phyloP scores from a whole-genome alignment of 2,888 invertebrate species.

The Sarcophaga carnaria region DNA sequence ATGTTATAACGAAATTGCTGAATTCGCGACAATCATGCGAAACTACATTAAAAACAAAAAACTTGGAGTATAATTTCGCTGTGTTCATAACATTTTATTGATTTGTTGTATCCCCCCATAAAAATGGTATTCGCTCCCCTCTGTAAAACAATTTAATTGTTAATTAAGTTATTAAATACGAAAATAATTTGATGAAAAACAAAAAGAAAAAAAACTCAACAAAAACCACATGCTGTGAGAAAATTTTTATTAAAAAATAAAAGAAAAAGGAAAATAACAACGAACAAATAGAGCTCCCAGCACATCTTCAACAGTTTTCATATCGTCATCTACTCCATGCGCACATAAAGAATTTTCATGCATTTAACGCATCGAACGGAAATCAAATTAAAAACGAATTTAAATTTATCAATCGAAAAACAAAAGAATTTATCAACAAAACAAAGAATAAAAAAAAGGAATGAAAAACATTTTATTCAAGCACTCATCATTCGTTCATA shows the following conservation, averaged over 20 bases:
- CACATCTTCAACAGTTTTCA: background rate
- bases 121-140: too few relatives aligned
- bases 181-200: slow-evolving; percentile 54
- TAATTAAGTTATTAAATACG: slow-evolving; percentile 69
- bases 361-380: slow-evolving; percentile 49
- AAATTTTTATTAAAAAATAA: slow-evolving; percentile 33
- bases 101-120: too few relatives aligned
- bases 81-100: too few relatives aligned
- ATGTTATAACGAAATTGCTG: too few relatives aligned
- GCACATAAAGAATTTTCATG: background rate
- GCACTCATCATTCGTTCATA: background rate
- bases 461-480: background rate
- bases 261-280: rapidly evolving
- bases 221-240: slow-evolving; percentile 62
- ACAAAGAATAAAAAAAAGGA: background rate
- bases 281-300: background rate
- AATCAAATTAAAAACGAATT: slow-evolving; percentile 67
- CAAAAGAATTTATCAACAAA: slow-evolving; percentile 21
- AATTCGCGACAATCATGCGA: too few relatives aligned
- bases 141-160: slow-evolving; percentile 62
- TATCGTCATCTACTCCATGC: background rate
- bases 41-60: too few relatives aligned
- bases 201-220: slow-evolving; percentile 61
- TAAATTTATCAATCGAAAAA: slow-evolving; percentile 60
- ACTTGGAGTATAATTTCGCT: too few relatives aligned